Evolutionary conservation across 1,140 invertebrate genomes (phyloP).

Genomic region (Lysiphlebus fabarum): DNA sequence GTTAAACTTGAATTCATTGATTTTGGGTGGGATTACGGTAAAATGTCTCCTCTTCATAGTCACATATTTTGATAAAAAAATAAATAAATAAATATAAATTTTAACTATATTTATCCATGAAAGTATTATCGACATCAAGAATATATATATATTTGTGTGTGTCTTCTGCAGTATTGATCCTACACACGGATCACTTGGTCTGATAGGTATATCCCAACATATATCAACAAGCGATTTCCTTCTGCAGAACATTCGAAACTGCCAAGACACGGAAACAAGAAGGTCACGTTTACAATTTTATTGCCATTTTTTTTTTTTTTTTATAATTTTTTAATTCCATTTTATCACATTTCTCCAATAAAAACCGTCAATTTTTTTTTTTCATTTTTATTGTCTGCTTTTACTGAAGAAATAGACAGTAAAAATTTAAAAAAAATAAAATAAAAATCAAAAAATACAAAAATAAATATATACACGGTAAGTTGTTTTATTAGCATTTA

Average conservation of each 20-base stretch:
- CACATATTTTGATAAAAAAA: not conserved
- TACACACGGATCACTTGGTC: not conserved
- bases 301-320: too few relatives aligned
- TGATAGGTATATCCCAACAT: not conserved
- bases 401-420: not conserved
- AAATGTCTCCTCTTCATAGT: slow-evolving; percentile 6
- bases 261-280: slow-evolving; percentile 18
- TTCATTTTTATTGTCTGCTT: slow-evolving; percentile 9
- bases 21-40: slow-evolving; percentile 20
- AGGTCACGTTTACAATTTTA: slow-evolving; percentile 1
- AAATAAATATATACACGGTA: slow-evolving; percentile 14
- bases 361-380: slow-evolving; percentile 29
- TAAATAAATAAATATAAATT: too few relatives aligned
- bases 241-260: slow-evolving; percentile 4
- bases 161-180: not conserved
- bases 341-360: not conserved
- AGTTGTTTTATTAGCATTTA: slow-evolving; percentile 45
- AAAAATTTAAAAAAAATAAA: not conserved
- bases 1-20: not conserved
- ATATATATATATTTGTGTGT: too few relatives aligned
- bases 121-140: too few relatives aligned
- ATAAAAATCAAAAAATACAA: slow-evolving; percentile 10
- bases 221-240: not conserved
- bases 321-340: not conserved
- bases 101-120: not conserved